These are phyloP conservation scores for Aratinga solstitialis DNA, from an alignment of 2,797 vertebrate genomes.

Conservation along the genomic window DNA sequence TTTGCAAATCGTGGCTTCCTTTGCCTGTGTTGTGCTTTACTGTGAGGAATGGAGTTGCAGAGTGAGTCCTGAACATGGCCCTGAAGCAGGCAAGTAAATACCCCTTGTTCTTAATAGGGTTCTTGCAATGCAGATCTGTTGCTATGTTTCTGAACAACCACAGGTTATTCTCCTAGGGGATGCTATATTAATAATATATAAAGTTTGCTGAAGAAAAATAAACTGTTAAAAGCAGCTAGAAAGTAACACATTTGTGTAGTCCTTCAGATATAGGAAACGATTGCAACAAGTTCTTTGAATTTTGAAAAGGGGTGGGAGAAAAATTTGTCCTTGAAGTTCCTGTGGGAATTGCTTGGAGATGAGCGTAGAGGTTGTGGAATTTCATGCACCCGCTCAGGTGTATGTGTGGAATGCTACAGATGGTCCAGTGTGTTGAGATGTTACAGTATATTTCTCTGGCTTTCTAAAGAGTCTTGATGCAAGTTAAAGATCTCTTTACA, in stretches of 20 bases:
- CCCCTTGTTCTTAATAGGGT: background rate
- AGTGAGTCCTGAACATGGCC: background rate
- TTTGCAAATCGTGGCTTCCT: background rate
- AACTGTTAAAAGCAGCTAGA: constrained; percentile 24
- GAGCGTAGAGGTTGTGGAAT: background rate
- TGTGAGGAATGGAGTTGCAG: background rate
- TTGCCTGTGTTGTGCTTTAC: constrained; percentile 31
- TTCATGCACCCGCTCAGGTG: background rate
- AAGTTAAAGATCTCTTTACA: constrained; percentile 22
- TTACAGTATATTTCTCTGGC: background rate
- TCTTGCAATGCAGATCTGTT: background rate
- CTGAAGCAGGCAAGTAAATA: background rate
- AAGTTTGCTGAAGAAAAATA: constrained; percentile 35
- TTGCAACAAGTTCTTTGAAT: background rate
- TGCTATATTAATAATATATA: constrained; percentile 4
- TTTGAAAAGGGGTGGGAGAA: background rate
- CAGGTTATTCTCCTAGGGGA: constrained; percentile 45
- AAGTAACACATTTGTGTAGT: constrained; percentile 15
- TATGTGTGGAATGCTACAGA: background rate
- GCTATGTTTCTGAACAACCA: constrained; percentile 35
- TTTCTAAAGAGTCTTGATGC: constrained; percentile 35
- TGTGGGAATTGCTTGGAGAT: constrained; percentile 18
- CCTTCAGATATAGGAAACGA: background rate
- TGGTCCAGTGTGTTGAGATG: background rate
- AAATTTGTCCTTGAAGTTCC: background rate